Conservation (phyloP, 2,113 vertebrate species). For the Coregonus clupeaformis region DNA sequence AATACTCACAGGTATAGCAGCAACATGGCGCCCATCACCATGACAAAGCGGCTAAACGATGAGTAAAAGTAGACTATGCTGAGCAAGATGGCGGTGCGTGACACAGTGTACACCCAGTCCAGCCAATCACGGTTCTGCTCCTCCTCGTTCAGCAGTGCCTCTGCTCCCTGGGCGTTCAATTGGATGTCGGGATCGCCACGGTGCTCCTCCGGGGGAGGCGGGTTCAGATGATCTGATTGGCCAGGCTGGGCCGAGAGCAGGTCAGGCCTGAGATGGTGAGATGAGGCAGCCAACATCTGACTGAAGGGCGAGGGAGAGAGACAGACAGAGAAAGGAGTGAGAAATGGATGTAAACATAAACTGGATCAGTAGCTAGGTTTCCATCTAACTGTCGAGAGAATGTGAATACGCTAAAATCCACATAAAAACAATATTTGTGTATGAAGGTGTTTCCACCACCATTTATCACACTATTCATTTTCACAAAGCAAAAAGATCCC, state of each 20-base stretch:
- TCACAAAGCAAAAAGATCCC: too few species aligned
- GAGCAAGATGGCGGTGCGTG: slow-evolving; percentile 87
- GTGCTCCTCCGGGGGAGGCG: slow-evolving; percentile 75
- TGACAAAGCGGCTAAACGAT: slow-evolving; percentile 94
- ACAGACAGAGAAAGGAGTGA: slow-evolving; percentile 33
- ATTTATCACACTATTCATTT: too few species aligned
- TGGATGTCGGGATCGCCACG: slow-evolving; percentile 83
- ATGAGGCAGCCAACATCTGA: slow-evolving; percentile 82
- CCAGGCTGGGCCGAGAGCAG: slow-evolving; percentile 45
- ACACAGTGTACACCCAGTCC: slow-evolving; percentile 94
- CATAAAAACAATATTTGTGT: too few species aligned
- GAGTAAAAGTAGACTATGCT: slow-evolving; percentile 98
- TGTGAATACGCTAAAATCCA: too few species aligned
- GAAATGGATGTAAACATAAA: background rate
- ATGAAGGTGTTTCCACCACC: too few species aligned
- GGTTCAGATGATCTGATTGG: slow-evolving; percentile 61
- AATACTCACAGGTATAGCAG: slow-evolving; percentile 93
- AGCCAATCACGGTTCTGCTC: slow-evolving; percentile 96
- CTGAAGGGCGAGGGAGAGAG: slow-evolving; percentile 59
- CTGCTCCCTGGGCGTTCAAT: slow-evolving; percentile 79
- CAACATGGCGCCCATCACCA: slow-evolving; percentile 96
- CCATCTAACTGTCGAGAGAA: too few species aligned
- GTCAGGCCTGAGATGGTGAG: slow-evolving; percentile 69
- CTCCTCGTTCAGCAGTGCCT: slow-evolving; percentile 86
- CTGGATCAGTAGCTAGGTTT: too few species aligned